Conservation (phyloP, 2,113 vertebrate species). For the Rissa tridactyla region DNA sequence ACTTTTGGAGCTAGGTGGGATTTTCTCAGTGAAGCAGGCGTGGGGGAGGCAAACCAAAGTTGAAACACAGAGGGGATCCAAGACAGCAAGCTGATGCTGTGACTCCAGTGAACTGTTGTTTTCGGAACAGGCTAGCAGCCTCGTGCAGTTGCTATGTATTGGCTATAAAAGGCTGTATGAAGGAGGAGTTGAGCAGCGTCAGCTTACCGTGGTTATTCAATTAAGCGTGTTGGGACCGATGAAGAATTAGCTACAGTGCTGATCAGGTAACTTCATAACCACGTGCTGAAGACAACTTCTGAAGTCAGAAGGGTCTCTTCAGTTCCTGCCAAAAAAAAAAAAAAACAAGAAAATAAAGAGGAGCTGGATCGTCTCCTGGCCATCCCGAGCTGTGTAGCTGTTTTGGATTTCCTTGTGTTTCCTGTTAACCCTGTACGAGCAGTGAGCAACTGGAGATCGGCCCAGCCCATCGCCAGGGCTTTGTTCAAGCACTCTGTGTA, state of each 20-base stretch:
- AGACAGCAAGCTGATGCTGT: background rate
- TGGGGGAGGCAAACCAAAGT: background rate
- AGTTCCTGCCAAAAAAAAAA: background rate
- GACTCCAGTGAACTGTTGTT: background rate
- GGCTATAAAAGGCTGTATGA: background rate
- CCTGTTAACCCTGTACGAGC: background rate
- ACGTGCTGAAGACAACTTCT: background rate
- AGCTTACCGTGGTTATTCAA: background rate
- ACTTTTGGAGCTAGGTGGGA: background rate
- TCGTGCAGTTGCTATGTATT: fast-evolving
- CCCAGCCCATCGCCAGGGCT: background rate
- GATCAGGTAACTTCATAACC: background rate
- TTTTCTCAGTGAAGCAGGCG: background rate
- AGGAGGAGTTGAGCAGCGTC: background rate
- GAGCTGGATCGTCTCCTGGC: background rate
- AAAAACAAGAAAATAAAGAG: background rate
- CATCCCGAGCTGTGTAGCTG: background rate
- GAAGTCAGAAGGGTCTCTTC: background rate
- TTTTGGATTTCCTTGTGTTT: background rate
- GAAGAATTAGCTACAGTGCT: background rate
- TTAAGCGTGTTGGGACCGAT: fast-evolving
- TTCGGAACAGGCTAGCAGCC: background rate
- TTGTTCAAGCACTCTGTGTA: background rate
- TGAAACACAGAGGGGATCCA: background rate
- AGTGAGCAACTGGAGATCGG: background rate